Evolutionary conservation across 2,888 invertebrate species (phyloP), one percentile per base, ranked within the genome.

Genomic region (Troglohyphantes excavatus): DNA sequence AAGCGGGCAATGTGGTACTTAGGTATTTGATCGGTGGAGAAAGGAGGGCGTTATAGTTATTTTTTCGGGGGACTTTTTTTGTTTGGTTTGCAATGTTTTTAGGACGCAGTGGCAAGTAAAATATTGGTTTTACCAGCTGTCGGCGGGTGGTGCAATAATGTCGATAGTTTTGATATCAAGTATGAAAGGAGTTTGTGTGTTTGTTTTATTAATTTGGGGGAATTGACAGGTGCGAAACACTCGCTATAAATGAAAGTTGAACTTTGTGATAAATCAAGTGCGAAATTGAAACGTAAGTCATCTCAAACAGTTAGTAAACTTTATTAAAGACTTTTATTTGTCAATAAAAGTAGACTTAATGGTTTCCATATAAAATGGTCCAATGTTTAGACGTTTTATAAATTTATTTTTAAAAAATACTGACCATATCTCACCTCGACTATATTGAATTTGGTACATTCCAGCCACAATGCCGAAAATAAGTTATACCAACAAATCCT

Each of bases 41-140:
- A 33, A 33, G 33, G 33, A 3, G 13, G n/a, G 53, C 53, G 13
- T 53, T 46, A 46, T 72, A 46, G 72, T 46, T 53, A 26, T 21
- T 46, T 23, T 7, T n/a, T 39, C 11, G 39, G 59, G 33, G 26
- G 43, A n/a, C 46, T 72, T 23, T 72, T 72, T 23, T 72, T 72
- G 17, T 26, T 46, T 72, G 29, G 68, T 70, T 70, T 33, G 33
- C 33, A 33, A 46, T 53, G 53, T 53, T 23, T 72, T 26, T 21
- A 9, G n/a, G 72, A 72, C 46, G 46, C 26, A 46, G 46, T 39
- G 17, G 26, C 46, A 46, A 72, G 46, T 72, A 72, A 72, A 72
- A 72, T 72, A 72, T 72, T 72, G 72, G 72, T 17, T 72, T 72
- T 53, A 17, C 53, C 53, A 53, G 53, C 53, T 53, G 53, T 17